phyloP scores from a whole-genome alignment of 2,888 invertebrate genomes.

The Pristionchus entomophagus region DNA sequence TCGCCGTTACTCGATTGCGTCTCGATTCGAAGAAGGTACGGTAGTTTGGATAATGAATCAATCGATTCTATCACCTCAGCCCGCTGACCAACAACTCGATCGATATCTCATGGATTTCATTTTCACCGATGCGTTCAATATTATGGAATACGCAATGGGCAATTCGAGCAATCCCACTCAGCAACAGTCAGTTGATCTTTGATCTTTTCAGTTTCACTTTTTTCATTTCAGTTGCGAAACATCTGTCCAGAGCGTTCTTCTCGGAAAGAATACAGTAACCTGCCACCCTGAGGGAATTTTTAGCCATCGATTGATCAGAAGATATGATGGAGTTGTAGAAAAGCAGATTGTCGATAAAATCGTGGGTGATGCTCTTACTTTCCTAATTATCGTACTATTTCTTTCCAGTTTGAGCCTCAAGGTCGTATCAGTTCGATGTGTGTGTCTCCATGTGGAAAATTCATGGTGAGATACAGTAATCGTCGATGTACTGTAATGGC shows the following conservation, averaged over 20 bases:
- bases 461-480: background rate
- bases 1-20: background rate
- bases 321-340: background rate
- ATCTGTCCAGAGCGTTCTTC: background rate
- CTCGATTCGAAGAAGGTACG: background rate
- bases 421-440: slow-evolving; percentile 8
- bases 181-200: background rate
- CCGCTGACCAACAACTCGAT: background rate
- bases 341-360: background rate
- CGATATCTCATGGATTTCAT: background rate
- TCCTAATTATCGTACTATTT: background rate
- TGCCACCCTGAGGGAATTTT: slow-evolving; percentile 22
- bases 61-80: background rate
- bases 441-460: slow-evolving; percentile 13
- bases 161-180: background rate
- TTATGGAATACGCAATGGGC: background rate
- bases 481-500: too few relatives aligned
- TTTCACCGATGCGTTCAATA: background rate
- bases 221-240: background rate
- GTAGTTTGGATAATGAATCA: background rate
- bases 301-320: background rate
- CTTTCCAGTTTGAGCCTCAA: background rate
- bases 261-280: background rate
- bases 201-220: background rate
- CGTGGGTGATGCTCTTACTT: background rate